Evolutionary conservation across 2,797 vertebrate species (phyloP).

Genomic region (Lithobates pipiens): DNA sequence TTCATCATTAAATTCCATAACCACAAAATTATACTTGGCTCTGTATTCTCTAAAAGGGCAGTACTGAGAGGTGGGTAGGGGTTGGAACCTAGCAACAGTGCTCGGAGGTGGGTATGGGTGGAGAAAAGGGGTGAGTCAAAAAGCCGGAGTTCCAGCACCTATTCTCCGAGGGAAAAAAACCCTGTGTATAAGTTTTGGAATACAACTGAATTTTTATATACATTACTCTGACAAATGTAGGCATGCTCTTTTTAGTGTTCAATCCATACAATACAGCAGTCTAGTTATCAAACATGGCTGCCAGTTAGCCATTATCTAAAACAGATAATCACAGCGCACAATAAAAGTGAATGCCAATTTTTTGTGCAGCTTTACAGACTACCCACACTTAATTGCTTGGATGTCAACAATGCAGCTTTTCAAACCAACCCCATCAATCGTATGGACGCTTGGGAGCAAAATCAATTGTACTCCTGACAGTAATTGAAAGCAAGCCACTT

Average conservation of each 20-base stretch:
- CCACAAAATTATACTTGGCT: no score
- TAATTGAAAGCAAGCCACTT: slow-evolving; percentile 61
- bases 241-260: background rate
- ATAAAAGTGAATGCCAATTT: slow-evolving; percentile 44
- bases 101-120: no score
- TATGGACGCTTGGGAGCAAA: slow-evolving; percentile 47
- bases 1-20: no score
- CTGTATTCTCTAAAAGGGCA: no score
- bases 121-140: no score
- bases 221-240: background rate
- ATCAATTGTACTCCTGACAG: slow-evolving; percentile 56
- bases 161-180: no score
- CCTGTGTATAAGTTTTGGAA: background rate
- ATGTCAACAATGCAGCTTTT: slow-evolving; percentile 57
- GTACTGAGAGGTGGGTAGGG: no score
- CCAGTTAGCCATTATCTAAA: slow-evolving; percentile 44
- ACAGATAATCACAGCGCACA: slow-evolving; percentile 49
- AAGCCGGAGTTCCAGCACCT: no score
- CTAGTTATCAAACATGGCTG: slow-evolving; percentile 38
- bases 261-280: slow-evolving; percentile 20
- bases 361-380: slow-evolving; percentile 36
- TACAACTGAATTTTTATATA: background rate
- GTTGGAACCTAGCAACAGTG: no score
- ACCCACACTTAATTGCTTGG: slow-evolving; percentile 45
- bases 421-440: slow-evolving; percentile 51